These are phyloP conservation scores for Progne subis DNA, from an alignment of 2,113 vertebrate genomes.

Conservation along the genomic window DNA sequence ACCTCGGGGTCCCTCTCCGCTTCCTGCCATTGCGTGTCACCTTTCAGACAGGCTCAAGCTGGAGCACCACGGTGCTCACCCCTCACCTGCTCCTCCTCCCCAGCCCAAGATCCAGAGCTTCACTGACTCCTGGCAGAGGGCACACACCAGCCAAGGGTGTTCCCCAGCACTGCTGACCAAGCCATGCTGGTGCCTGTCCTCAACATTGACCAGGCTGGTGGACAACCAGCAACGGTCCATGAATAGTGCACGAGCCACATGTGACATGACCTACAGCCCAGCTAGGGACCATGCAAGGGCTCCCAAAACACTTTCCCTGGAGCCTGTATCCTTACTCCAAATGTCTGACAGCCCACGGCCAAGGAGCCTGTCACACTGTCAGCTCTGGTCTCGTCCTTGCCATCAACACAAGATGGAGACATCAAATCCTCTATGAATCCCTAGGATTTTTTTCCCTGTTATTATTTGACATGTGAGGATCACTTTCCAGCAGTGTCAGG, in stretches of 20 bases:
- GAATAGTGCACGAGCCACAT: accelerated
- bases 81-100: neutral
- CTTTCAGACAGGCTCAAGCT: accelerated
- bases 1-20: neutral
- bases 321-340: neutral
- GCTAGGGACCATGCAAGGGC: neutral
- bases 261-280: neutral
- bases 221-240: neutral
- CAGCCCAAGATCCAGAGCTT: neutral
- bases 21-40: neutral
- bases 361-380: constrained; percentile 1
- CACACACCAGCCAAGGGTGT: neutral
- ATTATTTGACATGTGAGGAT: neutral
- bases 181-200: neutral
- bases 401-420: neutral
- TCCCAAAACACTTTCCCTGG: neutral
- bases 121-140: neutral
- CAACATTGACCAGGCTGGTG: neutral
- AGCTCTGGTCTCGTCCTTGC: neutral
- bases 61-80: accelerated
- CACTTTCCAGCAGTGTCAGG: neutral
- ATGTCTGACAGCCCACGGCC: neutral
- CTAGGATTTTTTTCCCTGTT: neutral
- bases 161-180: neutral
- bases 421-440: neutral